Conservation (phyloP, 2,797 vertebrate genomes). For the Mormyrus hasselquistii region DNA sequence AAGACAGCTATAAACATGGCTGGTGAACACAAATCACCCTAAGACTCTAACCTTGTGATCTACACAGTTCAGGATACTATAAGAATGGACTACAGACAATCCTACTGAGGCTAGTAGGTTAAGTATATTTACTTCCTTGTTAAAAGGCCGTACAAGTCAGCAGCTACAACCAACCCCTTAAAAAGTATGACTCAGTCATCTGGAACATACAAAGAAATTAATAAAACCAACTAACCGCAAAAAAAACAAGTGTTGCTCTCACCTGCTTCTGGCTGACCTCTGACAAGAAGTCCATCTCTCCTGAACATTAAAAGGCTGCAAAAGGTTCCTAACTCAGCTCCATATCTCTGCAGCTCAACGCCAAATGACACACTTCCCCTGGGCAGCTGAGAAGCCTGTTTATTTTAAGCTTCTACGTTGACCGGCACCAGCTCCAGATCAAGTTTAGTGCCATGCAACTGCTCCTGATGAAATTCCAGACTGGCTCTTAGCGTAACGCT, state of each 20-base stretch:
- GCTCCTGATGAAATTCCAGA: not conserved
- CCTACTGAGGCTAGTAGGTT: not conserved
- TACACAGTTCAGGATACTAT: not conserved
- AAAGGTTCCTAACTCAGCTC: not conserved
- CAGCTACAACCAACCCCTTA: not conserved
- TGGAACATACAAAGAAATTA: not conserved
- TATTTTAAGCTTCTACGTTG: not conserved
- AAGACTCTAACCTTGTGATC: not conserved
- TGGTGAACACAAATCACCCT: not conserved
- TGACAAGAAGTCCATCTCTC: constrained; percentile 23
- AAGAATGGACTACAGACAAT: not conserved
- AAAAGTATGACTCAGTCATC: not conserved
- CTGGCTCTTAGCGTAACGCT: not conserved
- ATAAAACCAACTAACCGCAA: not conserved
- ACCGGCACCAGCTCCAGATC: not conserved
- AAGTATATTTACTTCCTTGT: not conserved
- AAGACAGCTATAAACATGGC: not conserved
- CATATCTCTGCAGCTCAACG: not conserved
- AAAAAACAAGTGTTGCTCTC: not conserved
- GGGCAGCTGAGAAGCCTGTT: not conserved
- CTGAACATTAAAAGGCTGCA: not conserved
- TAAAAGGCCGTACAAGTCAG: not conserved
- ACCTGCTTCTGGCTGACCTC: constrained; percentile 13
- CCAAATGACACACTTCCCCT: not conserved
- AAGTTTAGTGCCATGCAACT: not conserved